Conservation (phyloP, 2,797 vertebrate species). For the Meda fulgida region DNA sequence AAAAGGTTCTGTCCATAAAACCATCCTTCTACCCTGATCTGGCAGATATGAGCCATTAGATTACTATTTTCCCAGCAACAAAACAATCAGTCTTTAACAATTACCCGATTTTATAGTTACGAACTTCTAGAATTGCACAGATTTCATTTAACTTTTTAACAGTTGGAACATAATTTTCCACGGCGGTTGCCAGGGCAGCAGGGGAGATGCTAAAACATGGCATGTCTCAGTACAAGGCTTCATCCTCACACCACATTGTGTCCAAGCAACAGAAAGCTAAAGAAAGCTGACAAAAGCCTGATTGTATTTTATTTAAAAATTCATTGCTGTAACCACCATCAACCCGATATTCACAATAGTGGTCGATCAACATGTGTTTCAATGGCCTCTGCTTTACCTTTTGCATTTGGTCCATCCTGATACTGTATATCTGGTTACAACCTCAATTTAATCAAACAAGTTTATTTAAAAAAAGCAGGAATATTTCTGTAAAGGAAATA, state of each 20-base stretch:
- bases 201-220: constrained; percentile 46
- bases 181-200: constrained; percentile 56
- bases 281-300: background rate
- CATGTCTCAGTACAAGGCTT: constrained; percentile 47
- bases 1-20: background rate
- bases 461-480: background rate
- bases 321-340: background rate
- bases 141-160: constrained; percentile 13
- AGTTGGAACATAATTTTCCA: constrained; percentile 21
- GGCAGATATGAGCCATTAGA: background rate
- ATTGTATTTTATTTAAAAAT: background rate
- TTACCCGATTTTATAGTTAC: background rate
- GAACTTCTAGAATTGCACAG: background rate
- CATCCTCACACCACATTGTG: constrained; percentile 59
- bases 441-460: background rate
- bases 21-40: background rate
- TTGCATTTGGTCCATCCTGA: background rate
- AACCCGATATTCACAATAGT: background rate
- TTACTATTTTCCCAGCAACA: background rate
- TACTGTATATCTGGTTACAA: background rate
- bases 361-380: background rate
- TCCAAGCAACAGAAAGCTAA: constrained; percentile 71
- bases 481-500: background rate
- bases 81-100: constrained; percentile 1
- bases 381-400: background rate